Conservation (phyloP, 2,888 invertebrate genomes). For the Branchellion lobata region DNA sequence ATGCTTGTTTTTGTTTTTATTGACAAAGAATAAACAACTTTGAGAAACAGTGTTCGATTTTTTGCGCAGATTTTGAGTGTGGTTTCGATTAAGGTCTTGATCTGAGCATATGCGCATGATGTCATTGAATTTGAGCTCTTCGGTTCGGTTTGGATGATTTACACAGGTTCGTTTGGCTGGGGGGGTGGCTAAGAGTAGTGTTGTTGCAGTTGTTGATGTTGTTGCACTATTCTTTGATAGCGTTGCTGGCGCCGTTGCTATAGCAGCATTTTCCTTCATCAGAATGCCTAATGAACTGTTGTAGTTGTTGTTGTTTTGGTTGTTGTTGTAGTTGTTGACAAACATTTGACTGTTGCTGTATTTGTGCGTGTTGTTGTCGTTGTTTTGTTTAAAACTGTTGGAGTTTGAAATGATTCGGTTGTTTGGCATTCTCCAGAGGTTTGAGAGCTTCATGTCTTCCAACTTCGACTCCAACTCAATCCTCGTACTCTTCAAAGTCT, state of each 20-base stretch:
- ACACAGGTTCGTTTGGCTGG: background rate
- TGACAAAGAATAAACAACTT: background rate
- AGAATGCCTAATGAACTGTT: too few species aligned
- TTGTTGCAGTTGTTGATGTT: background rate
- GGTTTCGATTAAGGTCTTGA: background rate
- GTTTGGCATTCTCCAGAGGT: too few species aligned
- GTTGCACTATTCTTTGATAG: too few species aligned
- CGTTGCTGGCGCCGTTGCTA: too few species aligned
- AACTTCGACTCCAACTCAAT: too few species aligned
- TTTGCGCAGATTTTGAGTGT: background rate
- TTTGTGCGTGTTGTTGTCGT: too few species aligned
- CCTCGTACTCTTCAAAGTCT: background rate
- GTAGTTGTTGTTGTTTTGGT: background rate
- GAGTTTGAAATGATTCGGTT: too few species aligned
- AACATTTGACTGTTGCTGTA: too few species aligned
- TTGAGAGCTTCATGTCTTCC: too few species aligned
- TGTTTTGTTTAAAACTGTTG: too few species aligned
- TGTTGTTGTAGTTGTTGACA: background rate
- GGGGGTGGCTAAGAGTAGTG: background rate
- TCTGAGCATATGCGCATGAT: background rate
- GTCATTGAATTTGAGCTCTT: background rate
- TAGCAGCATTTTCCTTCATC: too few species aligned
- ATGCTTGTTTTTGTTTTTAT: background rate
- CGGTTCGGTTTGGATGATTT: background rate
- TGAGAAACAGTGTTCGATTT: background rate